Conservation (phyloP, 2,113 vertebrate genomes). For the Nannospalax galili region DNA sequence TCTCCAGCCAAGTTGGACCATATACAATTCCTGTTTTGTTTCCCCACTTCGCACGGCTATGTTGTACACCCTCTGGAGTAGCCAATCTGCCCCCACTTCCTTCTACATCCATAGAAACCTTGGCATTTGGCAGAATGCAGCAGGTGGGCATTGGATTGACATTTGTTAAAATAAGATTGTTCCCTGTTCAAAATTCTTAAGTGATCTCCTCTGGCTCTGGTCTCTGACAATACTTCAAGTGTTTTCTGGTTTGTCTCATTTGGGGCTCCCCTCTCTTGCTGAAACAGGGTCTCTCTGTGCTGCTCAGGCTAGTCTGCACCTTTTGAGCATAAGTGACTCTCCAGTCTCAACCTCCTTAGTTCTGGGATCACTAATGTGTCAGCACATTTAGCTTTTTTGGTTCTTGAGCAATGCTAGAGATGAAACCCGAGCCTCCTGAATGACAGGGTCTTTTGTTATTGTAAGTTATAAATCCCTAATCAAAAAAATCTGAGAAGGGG, state of each 20-base stretch:
- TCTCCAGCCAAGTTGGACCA: background rate
- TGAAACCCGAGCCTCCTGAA: background rate
- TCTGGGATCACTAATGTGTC: no score
- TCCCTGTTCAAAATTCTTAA: background rate
- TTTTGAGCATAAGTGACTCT: no score
- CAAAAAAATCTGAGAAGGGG: no score
- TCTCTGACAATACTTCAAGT: background rate
- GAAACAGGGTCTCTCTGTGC: no score
- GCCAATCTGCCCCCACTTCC: background rate
- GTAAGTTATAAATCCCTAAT: background rate
- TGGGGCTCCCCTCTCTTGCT: no score
- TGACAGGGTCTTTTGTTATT: background rate
- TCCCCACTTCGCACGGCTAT: background rate
- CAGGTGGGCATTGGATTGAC: background rate
- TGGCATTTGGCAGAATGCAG: background rate
- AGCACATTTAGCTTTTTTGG: no score
- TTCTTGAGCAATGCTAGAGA: no score
- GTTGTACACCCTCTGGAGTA: background rate
- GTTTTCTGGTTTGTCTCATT: background rate
- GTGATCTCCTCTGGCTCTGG: background rate
- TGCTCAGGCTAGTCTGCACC: no score
- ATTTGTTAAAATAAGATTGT: background rate
- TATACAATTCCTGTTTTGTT: background rate
- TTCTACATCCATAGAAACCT: background rate
- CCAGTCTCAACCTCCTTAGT: no score